Conservation (phyloP, 2,888 invertebrate species). For the Eupithecia subumbrata region DNA sequence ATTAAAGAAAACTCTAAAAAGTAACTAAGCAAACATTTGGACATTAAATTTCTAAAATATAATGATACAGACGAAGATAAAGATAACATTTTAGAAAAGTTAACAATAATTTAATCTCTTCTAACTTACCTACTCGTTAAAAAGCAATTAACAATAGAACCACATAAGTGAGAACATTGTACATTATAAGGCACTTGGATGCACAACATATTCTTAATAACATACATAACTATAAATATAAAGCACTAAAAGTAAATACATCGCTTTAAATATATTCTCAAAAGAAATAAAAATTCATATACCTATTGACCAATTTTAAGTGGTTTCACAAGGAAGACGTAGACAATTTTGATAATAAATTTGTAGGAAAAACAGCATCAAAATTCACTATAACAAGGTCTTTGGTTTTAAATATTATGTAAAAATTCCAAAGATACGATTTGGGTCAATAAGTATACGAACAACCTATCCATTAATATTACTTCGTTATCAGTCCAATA, state of each 20-base stretch:
- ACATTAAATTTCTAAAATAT: constrained; percentile 54
- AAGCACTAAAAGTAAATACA: constrained; percentile 76
- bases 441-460: constrained; percentile 72
- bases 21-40: constrained; percentile 56
- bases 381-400: constrained; percentile 67
- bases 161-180: constrained; percentile 76
- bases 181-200: constrained; percentile 82
- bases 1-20: constrained; percentile 56
- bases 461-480: constrained; percentile 61
- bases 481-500: constrained; percentile 72
- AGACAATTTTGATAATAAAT: constrained; percentile 54
- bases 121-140: constrained; percentile 74
- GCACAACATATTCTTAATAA: constrained; percentile 65
- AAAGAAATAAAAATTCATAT: constrained; percentile 60
- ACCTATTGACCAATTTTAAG: constrained; percentile 64
- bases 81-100: constrained; percentile 80
- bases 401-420: constrained; percentile 75
- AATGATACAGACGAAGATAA: constrained; percentile 56
- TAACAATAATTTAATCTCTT: constrained; percentile 84
- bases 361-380: constrained; percentile 57
- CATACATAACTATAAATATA: constrained; percentile 72
- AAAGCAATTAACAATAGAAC: constrained; percentile 80
- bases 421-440: constrained; percentile 62
- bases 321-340: constrained; percentile 68
- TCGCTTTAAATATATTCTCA: constrained; percentile 66